phyloP scores from a whole-genome alignment of 2,888 invertebrate genomes.

The Himalopsyche anomala region DNA sequence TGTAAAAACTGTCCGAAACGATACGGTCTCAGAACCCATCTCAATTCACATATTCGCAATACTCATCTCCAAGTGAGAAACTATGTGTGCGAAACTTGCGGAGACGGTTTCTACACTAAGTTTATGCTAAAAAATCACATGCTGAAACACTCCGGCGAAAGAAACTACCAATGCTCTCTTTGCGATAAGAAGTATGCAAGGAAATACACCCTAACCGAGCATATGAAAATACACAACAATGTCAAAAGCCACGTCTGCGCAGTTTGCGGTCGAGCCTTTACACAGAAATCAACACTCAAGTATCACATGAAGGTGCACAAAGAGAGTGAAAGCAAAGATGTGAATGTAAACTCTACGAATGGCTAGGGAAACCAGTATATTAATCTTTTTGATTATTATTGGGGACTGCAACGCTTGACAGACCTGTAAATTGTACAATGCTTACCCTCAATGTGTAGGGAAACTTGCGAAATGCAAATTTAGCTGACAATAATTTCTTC shows the following conservation, averaged over 20 bases:
- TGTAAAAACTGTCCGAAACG: slow-evolving; percentile 75
- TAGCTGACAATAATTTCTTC: no score
- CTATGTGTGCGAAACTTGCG: slow-evolving; percentile 76
- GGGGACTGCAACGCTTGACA: no score
- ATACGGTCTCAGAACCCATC: slow-evolving; percentile 74
- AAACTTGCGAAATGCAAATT: no score
- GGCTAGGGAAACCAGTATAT: no score
- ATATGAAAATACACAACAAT: slow-evolving; percentile 74
- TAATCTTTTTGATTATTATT: no score
- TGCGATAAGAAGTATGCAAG: slow-evolving; percentile 76
- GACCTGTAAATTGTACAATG: no score
- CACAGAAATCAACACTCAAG: slow-evolving; percentile 75
- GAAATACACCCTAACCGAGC: slow-evolving; percentile 73
- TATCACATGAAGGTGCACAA: slow-evolving; percentile 70
- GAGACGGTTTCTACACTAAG: slow-evolving; percentile 76
- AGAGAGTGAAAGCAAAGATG: background rate
- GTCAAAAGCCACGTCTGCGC: slow-evolving; percentile 74
- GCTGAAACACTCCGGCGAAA: slow-evolving; percentile 76
- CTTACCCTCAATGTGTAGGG: no score
- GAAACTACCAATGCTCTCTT: slow-evolving; percentile 75
- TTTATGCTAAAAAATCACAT: slow-evolving; percentile 78
- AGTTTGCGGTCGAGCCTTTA: slow-evolving; percentile 74
- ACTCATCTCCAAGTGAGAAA: slow-evolving; percentile 75
- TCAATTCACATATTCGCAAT: slow-evolving; percentile 73
- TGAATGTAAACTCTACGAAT: no score